Evolutionary conservation across 2,113 vertebrate species (phyloP), one percentile per base, ranked within the genome.

Genomic region (Nerophis ophidion): DNA sequence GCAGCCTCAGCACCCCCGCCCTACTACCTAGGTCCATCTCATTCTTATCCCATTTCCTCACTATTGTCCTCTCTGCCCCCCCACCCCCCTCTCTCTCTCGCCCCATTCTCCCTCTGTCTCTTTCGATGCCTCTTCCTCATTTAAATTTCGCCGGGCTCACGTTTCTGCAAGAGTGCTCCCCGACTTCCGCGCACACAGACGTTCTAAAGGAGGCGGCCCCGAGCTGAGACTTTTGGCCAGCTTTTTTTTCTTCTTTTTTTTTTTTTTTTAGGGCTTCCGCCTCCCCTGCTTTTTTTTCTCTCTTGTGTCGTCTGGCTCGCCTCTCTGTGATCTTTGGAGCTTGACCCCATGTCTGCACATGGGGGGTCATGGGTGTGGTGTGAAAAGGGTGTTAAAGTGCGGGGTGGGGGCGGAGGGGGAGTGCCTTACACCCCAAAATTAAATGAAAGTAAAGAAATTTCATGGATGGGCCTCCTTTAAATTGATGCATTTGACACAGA

Each of bases 101-200:
- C 38, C 38, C 33, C 64, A 8, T 52, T 57, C 60, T 73, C 58
- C 70, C 63, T 71, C 57, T 79, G 38, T 81, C 53, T 74, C 63
- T 81, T 75, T 82, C 75, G 80, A 76, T 36, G 38, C 81, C 82
- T 79, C 72, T 68, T 68, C 63, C 84, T 89, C 79, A 95, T 96
- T 96, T 96, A 88, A 93, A 95, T 94, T 93, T 93, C 88, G 89
- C 89, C 91, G 91, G 92, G 92, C 91, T 93, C 89, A 91, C 91
- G 93, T 96, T 98, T 96, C 94, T 96, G 94, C 94, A 96, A 95
- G 93, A 94, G 90, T 94, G 92, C 90, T 90, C 92, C 81, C 76
- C 87, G 87, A 69, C 80, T 81, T 74, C 72, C 59, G 80, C 59
- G 80, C 80, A 88, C 81, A 81, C 82, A 81, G 76, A 78, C 78